Percentiles rank a stretch among this genome's conserved stretches.
These are phyloP conservation scores for Catalaphyllia jardinei DNA, from an alignment of 64 coral and sea anemone genomes.

Conservation along the genomic window DNA sequence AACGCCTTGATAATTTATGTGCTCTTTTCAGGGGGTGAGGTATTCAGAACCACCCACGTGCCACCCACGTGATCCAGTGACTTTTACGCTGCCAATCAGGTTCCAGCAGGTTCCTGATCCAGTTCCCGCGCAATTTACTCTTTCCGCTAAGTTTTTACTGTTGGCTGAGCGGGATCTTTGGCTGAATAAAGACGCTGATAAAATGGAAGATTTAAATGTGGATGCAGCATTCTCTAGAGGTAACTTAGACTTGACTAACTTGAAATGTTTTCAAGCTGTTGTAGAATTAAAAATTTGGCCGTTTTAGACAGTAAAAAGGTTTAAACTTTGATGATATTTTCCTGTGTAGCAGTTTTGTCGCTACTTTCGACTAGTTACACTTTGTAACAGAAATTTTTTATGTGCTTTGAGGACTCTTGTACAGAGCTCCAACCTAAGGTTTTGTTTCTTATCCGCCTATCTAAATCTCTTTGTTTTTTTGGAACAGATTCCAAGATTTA, in stretches of 20 bases:
- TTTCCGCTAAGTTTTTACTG: constrained; percentile 80
- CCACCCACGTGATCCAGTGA: constrained; percentile 78
- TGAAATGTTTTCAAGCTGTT: too few species aligned
- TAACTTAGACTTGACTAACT: background rate
- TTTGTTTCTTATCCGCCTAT: background rate
- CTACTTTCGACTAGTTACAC: too few species aligned
- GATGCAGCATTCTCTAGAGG: constrained; percentile 91
- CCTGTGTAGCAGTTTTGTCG: too few species aligned
- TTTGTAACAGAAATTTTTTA: too few species aligned
- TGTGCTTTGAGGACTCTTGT: too few species aligned
- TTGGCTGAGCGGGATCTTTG: constrained; percentile 64
- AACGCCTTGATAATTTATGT: background rate
- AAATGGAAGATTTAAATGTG: constrained; percentile 35
- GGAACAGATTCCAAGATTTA: constrained; percentile 85
- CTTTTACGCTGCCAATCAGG: constrained; percentile 90
- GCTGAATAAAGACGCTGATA: constrained; percentile 46
- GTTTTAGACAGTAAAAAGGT: too few species aligned
- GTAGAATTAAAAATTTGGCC: too few species aligned
- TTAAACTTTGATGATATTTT: too few species aligned
- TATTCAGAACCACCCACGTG: constrained; percentile 76
- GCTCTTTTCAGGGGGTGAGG: constrained; percentile 52
- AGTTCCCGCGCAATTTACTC: constrained; percentile 86
- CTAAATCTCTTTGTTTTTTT: background rate
- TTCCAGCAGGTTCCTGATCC: constrained; percentile 97
- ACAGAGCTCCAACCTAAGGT: too few species aligned